Evolutionary conservation across 2,113 vertebrate species (phyloP).

Genomic region (Puntigrus tetrazona): DNA sequence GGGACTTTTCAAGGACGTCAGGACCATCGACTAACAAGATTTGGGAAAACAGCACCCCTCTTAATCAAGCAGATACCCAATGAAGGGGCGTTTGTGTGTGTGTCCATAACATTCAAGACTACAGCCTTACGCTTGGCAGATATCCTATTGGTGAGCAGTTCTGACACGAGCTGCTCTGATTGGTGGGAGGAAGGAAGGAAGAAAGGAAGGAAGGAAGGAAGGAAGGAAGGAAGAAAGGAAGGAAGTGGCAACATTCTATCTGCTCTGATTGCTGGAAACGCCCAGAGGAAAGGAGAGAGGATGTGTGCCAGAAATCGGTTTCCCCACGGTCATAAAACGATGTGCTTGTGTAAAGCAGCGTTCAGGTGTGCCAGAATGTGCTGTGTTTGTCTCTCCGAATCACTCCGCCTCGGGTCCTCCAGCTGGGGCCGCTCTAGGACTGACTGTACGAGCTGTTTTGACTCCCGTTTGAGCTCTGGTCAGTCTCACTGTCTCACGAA

Average conservation of each 20-base stretch:
- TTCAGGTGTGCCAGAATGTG: conserved; percentile 43
- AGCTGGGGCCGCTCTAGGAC: conserved; percentile 78
- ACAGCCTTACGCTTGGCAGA: conserved; percentile 14
- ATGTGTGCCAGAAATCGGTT: background rate
- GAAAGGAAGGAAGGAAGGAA: background rate
- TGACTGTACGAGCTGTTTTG: conserved; percentile 98
- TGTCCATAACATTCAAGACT: background rate
- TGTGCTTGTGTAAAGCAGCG: conserved; percentile 29
- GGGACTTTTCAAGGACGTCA: conserved; percentile 72
- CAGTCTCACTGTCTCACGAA: conserved; percentile 84
- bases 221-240: background rate
- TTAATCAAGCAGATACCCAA: conserved; percentile 15
- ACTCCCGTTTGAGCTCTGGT: conserved; percentile 98
- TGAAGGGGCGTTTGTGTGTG: background rate
- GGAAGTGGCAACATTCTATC: background rate
- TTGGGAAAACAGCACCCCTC: conserved; percentile 12
- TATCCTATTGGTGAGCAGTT: conserved; percentile 15
- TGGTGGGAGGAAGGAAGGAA: background rate
- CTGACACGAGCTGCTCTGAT: background rate
- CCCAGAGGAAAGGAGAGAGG: conserved; percentile 3
- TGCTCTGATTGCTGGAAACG: background rate
- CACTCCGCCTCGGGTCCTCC: conserved; percentile 40
- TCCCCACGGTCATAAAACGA: conserved; percentile 6
- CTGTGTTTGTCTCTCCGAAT: conserved; percentile 20
- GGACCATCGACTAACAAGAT: conserved; percentile 59